A percentile compares a stretch with the other conserved stretches of the same genome.
These are phyloP conservation scores for Drosophila bunnanda DNA, from an alignment of 2,888 invertebrate genomes.

Conservation along the genomic window DNA sequence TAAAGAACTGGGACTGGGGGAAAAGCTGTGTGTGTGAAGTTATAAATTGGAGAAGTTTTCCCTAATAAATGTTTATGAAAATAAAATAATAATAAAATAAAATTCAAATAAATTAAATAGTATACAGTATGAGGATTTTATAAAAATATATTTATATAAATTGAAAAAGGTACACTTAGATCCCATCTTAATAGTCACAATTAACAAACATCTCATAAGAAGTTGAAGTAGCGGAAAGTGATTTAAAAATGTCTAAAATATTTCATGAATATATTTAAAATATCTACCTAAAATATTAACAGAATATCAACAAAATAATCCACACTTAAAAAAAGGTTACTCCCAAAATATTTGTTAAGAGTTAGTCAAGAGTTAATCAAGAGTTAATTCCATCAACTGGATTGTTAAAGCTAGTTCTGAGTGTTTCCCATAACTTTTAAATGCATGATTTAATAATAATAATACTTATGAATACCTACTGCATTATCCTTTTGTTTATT, in stretches of 20 bases:
- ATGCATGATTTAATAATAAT: neutral
- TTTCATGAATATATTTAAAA: neutral
- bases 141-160: no score
- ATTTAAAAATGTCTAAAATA: neutral
- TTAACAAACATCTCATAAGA: no score
- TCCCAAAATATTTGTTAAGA: neutral
- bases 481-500: neutral
- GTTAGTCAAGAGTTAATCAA: no score
- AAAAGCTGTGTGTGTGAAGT: neutral
- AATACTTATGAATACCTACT: neutral
- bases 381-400: no score
- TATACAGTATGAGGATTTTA: no score
- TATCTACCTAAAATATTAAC: neutral
- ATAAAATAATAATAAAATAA: neutral
- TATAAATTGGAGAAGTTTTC: neutral
- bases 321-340: neutral
- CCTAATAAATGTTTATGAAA: neutral
- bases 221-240: no score
- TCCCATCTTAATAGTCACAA: no score
- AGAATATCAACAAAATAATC: neutral
- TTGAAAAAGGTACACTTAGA: no score
- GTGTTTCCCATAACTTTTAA: neutral
- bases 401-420: no score
- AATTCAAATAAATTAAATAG: no score
- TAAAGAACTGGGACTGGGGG: conserved; percentile 13